Conservation (phyloP, 1,140 invertebrate species). For the Eumaeus atala region DNA sequence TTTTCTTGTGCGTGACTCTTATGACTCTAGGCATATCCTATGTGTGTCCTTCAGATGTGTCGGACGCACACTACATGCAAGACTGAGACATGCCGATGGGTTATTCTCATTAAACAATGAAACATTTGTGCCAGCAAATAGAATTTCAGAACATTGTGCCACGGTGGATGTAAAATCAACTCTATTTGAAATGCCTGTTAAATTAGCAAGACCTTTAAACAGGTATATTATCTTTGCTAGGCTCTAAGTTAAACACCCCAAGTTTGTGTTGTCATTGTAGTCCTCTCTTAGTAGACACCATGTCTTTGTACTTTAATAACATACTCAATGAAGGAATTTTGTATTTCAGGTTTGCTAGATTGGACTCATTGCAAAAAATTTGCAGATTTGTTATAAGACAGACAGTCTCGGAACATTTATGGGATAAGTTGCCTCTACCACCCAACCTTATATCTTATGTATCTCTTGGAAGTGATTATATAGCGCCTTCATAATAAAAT, state of each 20-base stretch:
- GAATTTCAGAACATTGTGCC: slow-evolving; percentile 67
- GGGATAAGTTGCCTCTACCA: slow-evolving; percentile 55
- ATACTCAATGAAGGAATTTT: background rate
- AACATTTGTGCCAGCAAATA: slow-evolving; percentile 65
- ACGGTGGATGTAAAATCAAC: slow-evolving; percentile 64
- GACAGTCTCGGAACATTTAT: slow-evolving; percentile 52
- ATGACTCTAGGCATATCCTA: slow-evolving; percentile 59
- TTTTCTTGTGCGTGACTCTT: slow-evolving; percentile 63
- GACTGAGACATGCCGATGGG: slow-evolving; percentile 63
- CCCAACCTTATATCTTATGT: slow-evolving; percentile 61
- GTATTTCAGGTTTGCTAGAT: slow-evolving; percentile 58
- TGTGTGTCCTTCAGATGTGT: slow-evolving; percentile 69
- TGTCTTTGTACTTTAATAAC: background rate
- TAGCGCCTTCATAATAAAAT: slow-evolving; percentile 45
- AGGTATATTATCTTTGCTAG: slow-evolving; percentile 40
- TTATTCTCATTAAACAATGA: slow-evolving; percentile 67
- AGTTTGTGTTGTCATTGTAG: background rate
- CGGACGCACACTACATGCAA: slow-evolving; percentile 59
- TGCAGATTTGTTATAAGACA: slow-evolving; percentile 68
- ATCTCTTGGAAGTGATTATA: slow-evolving; percentile 62
- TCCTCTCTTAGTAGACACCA: background rate
- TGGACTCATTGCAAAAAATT: slow-evolving; percentile 66
- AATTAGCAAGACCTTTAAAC: slow-evolving; percentile 64
- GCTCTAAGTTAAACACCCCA: background rate
- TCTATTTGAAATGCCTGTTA: slow-evolving; percentile 67